phyloP scores from a whole-genome alignment of 2,113 vertebrate species.

The Dissostichus mawsoni region DNA sequence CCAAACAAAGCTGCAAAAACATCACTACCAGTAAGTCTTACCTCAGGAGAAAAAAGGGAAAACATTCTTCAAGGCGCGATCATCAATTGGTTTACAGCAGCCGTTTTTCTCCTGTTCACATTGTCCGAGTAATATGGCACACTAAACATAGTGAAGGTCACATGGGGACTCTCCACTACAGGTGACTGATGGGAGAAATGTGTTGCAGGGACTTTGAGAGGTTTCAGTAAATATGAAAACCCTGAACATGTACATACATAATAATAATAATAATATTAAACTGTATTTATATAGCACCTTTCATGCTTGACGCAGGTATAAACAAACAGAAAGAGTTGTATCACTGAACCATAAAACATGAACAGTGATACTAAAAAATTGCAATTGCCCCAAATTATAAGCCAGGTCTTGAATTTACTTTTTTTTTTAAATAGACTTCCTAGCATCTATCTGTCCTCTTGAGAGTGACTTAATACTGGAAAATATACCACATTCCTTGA shows the following conservation, averaged over 20 bases:
- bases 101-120: background rate
- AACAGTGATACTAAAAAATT: no score
- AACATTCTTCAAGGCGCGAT: constrained; percentile 47
- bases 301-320: no score
- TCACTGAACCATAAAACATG: no score
- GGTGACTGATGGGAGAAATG: no score
- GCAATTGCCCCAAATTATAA: no score
- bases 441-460: constrained; percentile 20
- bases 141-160: background rate
- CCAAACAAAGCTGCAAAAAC: constrained; percentile 79
- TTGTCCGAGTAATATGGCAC: background rate
- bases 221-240: constrained; percentile 22
- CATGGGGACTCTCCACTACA: background rate
- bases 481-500: constrained; percentile 3
- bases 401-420: no score
- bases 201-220: constrained; percentile 4
- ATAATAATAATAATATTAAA: no score
- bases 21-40: constrained; percentile 73
- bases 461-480: constrained; percentile 9
- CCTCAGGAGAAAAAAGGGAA: constrained; percentile 56
- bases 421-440: background rate
- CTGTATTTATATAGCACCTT: no score
- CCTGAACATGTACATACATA: background rate
- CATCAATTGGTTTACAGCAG: constrained; percentile 34
- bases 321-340: no score